These are phyloP conservation scores for Parasteatoda lunata DNA, from an alignment of 2,888 invertebrate species.

Conservation along the genomic window DNA sequence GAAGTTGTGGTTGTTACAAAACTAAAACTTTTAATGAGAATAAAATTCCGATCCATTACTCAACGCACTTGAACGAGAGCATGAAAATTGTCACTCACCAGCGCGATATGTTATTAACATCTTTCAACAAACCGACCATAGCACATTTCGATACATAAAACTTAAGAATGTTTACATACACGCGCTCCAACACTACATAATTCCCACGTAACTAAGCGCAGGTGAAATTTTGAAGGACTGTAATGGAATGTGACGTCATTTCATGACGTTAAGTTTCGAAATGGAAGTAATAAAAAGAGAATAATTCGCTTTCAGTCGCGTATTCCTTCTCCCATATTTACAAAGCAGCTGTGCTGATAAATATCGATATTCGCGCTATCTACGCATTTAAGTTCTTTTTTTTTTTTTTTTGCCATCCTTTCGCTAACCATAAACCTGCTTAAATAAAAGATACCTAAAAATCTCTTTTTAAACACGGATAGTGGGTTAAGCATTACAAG, in stretches of 20 bases:
- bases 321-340: not conserved
- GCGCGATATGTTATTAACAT: not conserved
- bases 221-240: constrained; percentile 25
- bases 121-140: not conserved
- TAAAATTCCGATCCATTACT: not conserved
- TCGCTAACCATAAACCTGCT: too few relatives aligned
- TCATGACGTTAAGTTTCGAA: constrained; percentile 28
- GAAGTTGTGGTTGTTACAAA: too few relatives aligned
- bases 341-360: not conserved
- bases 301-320: constrained; percentile 3
- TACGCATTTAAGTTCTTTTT: not conserved
- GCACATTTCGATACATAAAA: constrained; percentile 1
- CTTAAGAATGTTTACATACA: not conserved
- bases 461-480: too few relatives aligned
- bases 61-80: not conserved
- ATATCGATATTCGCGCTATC: not conserved
- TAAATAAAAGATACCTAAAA: too few relatives aligned
- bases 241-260: constrained; percentile 39
- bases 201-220: constrained; percentile 33
- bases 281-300: constrained; percentile 33
- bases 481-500: too few relatives aligned
- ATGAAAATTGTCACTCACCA: not conserved
- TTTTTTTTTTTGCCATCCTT: too few relatives aligned
- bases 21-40: too few relatives aligned
- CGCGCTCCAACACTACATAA: not conserved